phyloP scores from a whole-genome alignment of 1,140 invertebrate species.

The Dreissena rostriformis region DNA sequence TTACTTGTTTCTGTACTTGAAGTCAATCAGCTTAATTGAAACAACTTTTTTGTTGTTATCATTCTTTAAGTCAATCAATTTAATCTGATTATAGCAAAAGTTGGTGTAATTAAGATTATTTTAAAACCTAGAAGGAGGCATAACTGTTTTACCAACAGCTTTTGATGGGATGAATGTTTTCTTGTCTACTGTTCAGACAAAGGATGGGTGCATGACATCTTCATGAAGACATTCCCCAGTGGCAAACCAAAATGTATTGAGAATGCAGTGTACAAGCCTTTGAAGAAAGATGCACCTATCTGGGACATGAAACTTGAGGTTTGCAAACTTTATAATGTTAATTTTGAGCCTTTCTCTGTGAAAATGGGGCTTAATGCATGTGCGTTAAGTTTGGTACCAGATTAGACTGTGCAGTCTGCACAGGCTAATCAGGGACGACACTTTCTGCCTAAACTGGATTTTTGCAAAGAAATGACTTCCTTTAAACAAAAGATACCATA shows the following conservation, averaged over 20 bases:
- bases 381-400: too few species aligned
- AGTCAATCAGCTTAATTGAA: too few species aligned
- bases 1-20: too few species aligned
- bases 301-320: slow-evolving; percentile 41
- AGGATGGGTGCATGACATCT: slow-evolving; percentile 22
- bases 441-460: neutral
- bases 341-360: too few species aligned
- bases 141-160: too few species aligned
- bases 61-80: too few species aligned
- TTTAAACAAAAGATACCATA: neutral
- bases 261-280: neutral
- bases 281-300: neutral
- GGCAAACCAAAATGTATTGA: neutral
- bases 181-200: slow-evolving; percentile 7
- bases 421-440: neutral
- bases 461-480: neutral
- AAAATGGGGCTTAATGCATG: too few species aligned
- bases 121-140: too few species aligned
- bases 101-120: too few species aligned
- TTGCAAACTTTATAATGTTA: neutral
- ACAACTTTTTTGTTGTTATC: too few species aligned
- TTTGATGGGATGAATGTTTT: too few species aligned
- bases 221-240: slow-evolving; percentile 22
- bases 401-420: neutral
- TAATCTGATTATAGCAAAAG: too few species aligned